Base-by-base conservation (phyloP, 2,113 vertebrate species). In the Cavia porcellus region DNA sequence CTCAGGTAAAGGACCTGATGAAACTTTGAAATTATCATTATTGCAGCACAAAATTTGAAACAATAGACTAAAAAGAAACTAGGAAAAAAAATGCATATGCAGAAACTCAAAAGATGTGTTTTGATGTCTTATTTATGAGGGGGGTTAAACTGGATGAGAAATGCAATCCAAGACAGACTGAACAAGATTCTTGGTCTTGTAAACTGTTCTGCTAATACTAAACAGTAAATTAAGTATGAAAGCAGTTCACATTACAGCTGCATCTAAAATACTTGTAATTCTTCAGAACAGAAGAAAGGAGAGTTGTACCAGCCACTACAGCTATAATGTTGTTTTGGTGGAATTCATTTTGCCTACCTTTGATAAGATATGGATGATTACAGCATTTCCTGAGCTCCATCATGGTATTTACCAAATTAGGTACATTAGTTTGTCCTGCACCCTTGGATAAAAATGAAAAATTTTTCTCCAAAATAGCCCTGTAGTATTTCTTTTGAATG, bases 311-410 rank as follows among this genome's bases (percentile, higher is more conserved):
- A 66, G 45, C 35, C 35, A 70, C 5, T 15, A 45, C 1, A 14
- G 20, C n/a, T 55, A 4, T 5, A 85, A 6, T 28, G 2, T 32
- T 52, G 6, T 81, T 86, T 52, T 52, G 62, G 14, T 64, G 45
- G 20, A 47, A 92, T 32, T 11, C 13, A 50, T 92, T 68, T 8
- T 25, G 62, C 13, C 96, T 98, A 99, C 99, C 99, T 99, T 99
- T 99, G 97, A 99, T 99, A 98, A 99, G 99, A 98, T 99, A 99
- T 47, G 99, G 99, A 96, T 99, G 99, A 98, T 99, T 99, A 97
- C 99, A 99, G 96, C 99, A 99, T 96, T 99, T 99, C 89, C 99
- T 99, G 94, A 99, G 99, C 98, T 99, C 99, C 99, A 99, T 99
- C 99, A 99, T 99, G 74, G 99, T 99, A 98, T 99, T 99, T 90